Base-by-base conservation (phyloP, 2,888 invertebrate species). In the Cyclophora albipunctata region DNA sequence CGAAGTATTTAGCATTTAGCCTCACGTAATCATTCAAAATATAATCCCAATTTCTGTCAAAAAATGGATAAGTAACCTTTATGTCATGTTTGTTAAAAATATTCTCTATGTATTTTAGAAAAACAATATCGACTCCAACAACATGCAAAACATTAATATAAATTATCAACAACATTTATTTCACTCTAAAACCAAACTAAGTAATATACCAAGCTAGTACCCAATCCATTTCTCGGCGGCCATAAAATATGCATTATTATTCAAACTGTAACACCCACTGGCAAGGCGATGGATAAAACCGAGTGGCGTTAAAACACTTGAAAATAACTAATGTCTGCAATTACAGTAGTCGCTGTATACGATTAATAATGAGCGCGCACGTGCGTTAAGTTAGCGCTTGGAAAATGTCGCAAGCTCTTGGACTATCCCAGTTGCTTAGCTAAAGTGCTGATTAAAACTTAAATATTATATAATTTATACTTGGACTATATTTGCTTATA, bases 341-440 rank as follows among this genome's bases (percentile, higher is more conserved):
- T 81, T 70, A 60, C 57, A 58, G 60, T 57, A 63, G 71, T 72
- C 73, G 71, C 66, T 76, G 83, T 81, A 66, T 49, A 60, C 73
- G 67, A 84, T 84, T 81, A 81, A 81, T 84, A 79, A 70, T 60
- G 55, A 54, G 53, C 51, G 60, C 63, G 79, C 83, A 82, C 83
- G 84, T 82, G 82, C 80, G 59, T 69, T 63, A 37, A 37, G 4
- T 64, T 59, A 50, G 6, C 33, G 40, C 46, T 34, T 37, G 49
- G 49, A 50, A 52, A 54, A 47, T 50, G 50, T 56, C 51, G 49
- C 55, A 45, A 44, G 33, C 7, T 20, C 20, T 34, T 6, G 7
- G 4, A 5, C 2, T 46, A 40, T 33, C 37, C 37, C 37, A 37
- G 37, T 5, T 5, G 37, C 37, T 40, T 47, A 47, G 20, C 34